These are phyloP conservation scores for Synanthedon formicaeformis DNA, from an alignment of 2,888 invertebrate genomes.

Conservation along the genomic window DNA sequence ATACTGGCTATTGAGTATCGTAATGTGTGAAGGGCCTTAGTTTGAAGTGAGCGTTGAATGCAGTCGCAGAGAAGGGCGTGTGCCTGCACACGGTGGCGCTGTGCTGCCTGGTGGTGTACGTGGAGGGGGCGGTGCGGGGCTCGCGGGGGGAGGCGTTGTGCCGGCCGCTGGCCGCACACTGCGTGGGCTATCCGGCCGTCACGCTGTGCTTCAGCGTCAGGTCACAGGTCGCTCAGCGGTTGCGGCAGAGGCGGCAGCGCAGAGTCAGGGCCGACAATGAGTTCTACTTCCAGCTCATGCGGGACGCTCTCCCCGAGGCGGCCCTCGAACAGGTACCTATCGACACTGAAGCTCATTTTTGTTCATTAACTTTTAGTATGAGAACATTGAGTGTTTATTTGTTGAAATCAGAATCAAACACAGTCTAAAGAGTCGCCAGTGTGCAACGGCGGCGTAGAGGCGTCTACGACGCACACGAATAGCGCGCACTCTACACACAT, in stretches of 20 bases:
- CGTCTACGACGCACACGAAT: slow-evolving; percentile 1
- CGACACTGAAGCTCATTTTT: too few species aligned
- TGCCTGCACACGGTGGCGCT: slow-evolving; percentile 94
- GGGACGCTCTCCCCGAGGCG: slow-evolving; percentile 85
- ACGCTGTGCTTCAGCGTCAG: slow-evolving; percentile 96
- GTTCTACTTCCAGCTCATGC: slow-evolving; percentile 92
- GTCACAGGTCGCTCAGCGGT: slow-evolving; percentile 90
- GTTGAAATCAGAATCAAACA: slow-evolving; percentile 5
- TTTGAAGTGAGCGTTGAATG: slow-evolving; percentile 3
- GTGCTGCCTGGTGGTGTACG: slow-evolving; percentile 94
- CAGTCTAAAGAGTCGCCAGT: slow-evolving; percentile 9
- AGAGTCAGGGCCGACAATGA: slow-evolving; percentile 96
- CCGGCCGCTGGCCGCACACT: slow-evolving; percentile 96
- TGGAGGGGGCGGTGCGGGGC: slow-evolving; percentile 91
- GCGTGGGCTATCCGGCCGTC: slow-evolving; percentile 91
- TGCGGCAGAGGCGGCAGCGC: slow-evolving; percentile 90
- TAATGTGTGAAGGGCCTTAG: too few species aligned
- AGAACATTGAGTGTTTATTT: slow-evolving; percentile 4
- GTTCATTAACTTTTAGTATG: not conserved
- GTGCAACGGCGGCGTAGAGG: slow-evolving; percentile 8
- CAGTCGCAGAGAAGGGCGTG: slow-evolving; percentile 84
- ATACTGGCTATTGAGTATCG: too few species aligned
- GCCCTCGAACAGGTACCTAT: slow-evolving; percentile 37
- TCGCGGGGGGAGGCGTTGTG: slow-evolving; percentile 90
- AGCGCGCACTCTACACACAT: slow-evolving; percentile 21